Evolutionary conservation across 1,140 invertebrate species (phyloP), one percentile per base, ranked within the genome.

Genomic region (Lethocerus indicus): DNA sequence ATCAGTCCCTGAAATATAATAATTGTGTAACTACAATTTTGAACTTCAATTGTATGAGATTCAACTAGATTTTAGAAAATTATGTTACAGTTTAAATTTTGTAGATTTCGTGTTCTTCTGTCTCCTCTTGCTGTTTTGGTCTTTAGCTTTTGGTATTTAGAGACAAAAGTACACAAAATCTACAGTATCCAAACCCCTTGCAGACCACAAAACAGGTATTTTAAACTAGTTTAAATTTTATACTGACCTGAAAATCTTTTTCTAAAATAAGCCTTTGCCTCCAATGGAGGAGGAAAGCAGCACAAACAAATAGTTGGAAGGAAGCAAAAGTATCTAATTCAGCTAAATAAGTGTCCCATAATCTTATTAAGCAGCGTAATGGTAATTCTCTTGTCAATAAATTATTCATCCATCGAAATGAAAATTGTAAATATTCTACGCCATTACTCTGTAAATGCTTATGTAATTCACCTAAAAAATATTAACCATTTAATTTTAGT

Each of bases 321-420:
- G 84, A 81, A 20, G 93, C 90, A 69, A 98, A 98, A 29, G 86
- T 87, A 69, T 96, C 90, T 1, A 81, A 83, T 66, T 98, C 93
- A 13, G 91, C 90, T 49, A 97, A 71, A 72, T 98, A 98, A n/a
- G 95, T 98, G 66, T 99, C 96, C 95, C 95, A 99, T 9, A 99
- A 67, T 29, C 96, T 74, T 56, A 99, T 96, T n/a, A 91, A 95
- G 68, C 94, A 98, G 40, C 88, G 74, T 16, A 99, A 71, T 4
- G 96, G 96, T 39, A 99, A 79, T 71, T 99, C 96, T 53, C 96
- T 71, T 59, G 97, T 98, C 52, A 98, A 70, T 44, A 99, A 71
- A 72, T 99, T 99, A 68, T 99, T 99, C 88, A 99, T 96, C 96
- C 96, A 99, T n/a, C 96, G 81, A 69, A 99, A 99, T 4, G 95